Percentiles rank a stretch among this genome's conserved stretches.
Evolutionary conservation across 2,888 invertebrate species (phyloP).

Genomic region (Ypsolopha sequella): DNA sequence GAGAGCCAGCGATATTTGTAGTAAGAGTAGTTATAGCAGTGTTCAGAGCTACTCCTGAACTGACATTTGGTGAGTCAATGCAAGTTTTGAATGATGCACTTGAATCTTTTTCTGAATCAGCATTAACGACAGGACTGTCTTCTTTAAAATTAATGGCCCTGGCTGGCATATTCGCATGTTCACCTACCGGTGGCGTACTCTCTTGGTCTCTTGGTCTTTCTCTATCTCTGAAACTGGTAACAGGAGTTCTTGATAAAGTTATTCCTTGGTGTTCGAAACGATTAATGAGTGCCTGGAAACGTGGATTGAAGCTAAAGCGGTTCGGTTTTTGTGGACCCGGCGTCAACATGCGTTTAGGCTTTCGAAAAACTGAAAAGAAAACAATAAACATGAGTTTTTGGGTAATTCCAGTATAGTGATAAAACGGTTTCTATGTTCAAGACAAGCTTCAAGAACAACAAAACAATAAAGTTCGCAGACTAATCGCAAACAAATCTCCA

Average conservation of each 20-base stretch:
- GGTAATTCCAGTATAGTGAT: too few relatives aligned
- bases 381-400: too few relatives aligned
- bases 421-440: background rate
- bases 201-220: constrained; percentile 21
- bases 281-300: constrained; percentile 59
- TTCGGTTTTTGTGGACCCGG: constrained; percentile 53
- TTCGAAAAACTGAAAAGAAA: constrained; percentile 43
- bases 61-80: constrained; percentile 30
- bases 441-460: background rate
- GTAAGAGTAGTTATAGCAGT: constrained; percentile 46
- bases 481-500: background rate
- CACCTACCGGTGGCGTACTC: constrained; percentile 44
- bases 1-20: constrained; percentile 44
- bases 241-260: constrained; percentile 41
- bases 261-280: constrained; percentile 49
- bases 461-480: background rate
- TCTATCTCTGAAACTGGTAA: constrained; percentile 27
- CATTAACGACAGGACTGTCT: constrained; percentile 40
- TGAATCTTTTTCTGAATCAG: constrained; percentile 36
- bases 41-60: constrained; percentile 15
- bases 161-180: constrained; percentile 39
- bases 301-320: constrained; percentile 38
- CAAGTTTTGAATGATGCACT: constrained; percentile 54
- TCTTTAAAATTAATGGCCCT: constrained; percentile 63
- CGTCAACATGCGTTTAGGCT: constrained; percentile 59